A percentile compares a stretch with the other conserved stretches of the same genome.
These are phyloP conservation scores for Halictus rubicundus DNA, from an alignment of 1,140 invertebrate species.

Conservation along the genomic window DNA sequence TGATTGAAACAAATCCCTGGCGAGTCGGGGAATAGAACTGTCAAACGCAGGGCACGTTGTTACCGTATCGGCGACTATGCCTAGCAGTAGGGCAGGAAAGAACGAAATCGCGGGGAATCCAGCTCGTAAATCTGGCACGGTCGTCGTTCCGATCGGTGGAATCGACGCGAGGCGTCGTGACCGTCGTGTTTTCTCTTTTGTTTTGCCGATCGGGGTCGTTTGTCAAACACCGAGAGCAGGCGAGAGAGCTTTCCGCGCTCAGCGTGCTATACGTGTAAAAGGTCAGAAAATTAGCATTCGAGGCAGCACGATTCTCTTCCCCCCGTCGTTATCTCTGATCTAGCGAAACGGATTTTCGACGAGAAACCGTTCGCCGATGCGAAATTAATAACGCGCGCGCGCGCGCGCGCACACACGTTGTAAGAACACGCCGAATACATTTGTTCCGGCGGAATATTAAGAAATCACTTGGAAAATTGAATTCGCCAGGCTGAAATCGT, in stretches of 20 bases:
- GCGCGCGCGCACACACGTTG: neutral
- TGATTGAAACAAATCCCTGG: constrained; percentile 62
- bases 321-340: constrained; percentile 7
- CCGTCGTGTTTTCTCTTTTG: constrained; percentile 42
- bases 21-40: constrained; percentile 68
- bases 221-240: constrained; percentile 24
- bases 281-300: constrained; percentile 38
- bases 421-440: neutral
- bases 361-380: neutral
- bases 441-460: constrained; percentile 31
- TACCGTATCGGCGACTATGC: constrained; percentile 6
- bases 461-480: constrained; percentile 23
- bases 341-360: constrained; percentile 3
- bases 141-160: constrained; percentile 12
- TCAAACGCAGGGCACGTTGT: constrained; percentile 60
- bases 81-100: constrained; percentile 11
- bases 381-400: constrained; percentile 22
- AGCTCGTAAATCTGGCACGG: constrained; percentile 48
- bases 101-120: constrained; percentile 33
- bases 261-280: neutral
- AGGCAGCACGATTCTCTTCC: constrained; percentile 15
- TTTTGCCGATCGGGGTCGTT: constrained; percentile 48
- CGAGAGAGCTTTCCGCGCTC: neutral
- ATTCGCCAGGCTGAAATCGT: neutral
- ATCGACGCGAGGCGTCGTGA: constrained; percentile 52